Evolutionary conservation across 2,113 vertebrate genomes (phyloP), one percentile per base, ranked within the genome.

Genomic region (Oncorhynchus keta): DNA sequence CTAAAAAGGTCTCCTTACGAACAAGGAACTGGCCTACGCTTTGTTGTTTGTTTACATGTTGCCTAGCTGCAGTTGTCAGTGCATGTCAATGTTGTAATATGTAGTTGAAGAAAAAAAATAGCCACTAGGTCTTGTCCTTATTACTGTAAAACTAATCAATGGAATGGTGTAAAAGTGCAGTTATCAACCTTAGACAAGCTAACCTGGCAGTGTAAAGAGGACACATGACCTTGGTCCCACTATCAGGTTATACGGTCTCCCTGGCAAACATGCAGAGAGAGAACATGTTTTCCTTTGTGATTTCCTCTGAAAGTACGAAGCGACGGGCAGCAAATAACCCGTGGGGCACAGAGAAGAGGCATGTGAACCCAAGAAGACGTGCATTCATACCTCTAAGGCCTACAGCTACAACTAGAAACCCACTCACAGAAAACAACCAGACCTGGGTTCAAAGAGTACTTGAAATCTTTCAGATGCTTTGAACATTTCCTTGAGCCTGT

Each of bases 301-400:
- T 67, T 67, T 67, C 65, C 28, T 67, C 26, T 67, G n/a, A 26
- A 57, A 14, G 55, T 8, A 57, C 18, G 4, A 57, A 39, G 39
- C 8, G 39, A 9, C 39, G 9, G 39, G 39, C 51, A 57, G 51
- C 51, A 57, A 57, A 57, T 11, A 18, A 5, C 51, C 16, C 16
- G 12, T 57, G 18, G 84, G 39, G 73, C 80, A 89, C 79, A 85
- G 0, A 13, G 39, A 39, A 39, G 8, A 39, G 39, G 39, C 39
- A 39, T 39, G 8, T 39, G 39, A 39, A 39, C 2, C 32, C 69
- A 26, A 18, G 16, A 55, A 55, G 16, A 14, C 75, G 74, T 73
- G 39, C 13, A 20, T 88, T 86, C 88, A 74, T 79, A 62, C 66
- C 45, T 69, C 7, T 7, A 7, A 16, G 7, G 18, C n/a, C 70